Evolutionary conservation across 2,888 invertebrate genomes (phyloP), one percentile per base, ranked within the genome.

Genomic region (Phrixothrix hirtus): DNA sequence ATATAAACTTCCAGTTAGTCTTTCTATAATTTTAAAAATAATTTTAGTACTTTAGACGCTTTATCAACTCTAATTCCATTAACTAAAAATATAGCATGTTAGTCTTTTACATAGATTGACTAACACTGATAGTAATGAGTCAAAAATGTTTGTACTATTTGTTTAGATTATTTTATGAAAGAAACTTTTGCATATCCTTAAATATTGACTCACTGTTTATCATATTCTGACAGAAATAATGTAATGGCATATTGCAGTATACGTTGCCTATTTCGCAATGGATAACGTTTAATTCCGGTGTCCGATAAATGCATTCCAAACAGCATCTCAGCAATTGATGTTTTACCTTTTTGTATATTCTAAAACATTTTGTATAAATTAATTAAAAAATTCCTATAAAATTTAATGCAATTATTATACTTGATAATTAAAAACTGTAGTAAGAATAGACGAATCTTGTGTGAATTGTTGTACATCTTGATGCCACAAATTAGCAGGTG

Each of bases 401-500:
- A 15, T 2, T 10, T 11, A 7, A 9, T 11, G 3, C 27, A 11
- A 5, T 38, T 26, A 14, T n/a, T n/a, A 74, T 79, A 91, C 92
- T 82, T 92, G 91, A 75, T 91, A 85, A 60, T 85, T 88, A 75
- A 88, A 90, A 55, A 94, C 84, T 0, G 92, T 93, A 61, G 83
- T 85, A 56, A 93, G 80, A 58, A 94, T 83, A 69, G 89, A 88
- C 7, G 84, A 81, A 72, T 95, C 94, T 58, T 86, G 80, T 41
- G 87, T 83, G 72, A 92, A 95, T 30, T 84, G 80, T 65, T 89
- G 86, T 17, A 86, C 78, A 72, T 89, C 89, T 71, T 92, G 88
- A 62, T 88, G 86, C 97, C 97, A 97, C 50, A 97, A 81, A 78
- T 93, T 95, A 3, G 94, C 95, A 0, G 96, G 97, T 1, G 96